Percentiles rank a stretch among this genome's conserved stretches.
Evolutionary conservation across 1,140 invertebrate species (phyloP).

Genomic region (Psilanteris sp.): DNA sequence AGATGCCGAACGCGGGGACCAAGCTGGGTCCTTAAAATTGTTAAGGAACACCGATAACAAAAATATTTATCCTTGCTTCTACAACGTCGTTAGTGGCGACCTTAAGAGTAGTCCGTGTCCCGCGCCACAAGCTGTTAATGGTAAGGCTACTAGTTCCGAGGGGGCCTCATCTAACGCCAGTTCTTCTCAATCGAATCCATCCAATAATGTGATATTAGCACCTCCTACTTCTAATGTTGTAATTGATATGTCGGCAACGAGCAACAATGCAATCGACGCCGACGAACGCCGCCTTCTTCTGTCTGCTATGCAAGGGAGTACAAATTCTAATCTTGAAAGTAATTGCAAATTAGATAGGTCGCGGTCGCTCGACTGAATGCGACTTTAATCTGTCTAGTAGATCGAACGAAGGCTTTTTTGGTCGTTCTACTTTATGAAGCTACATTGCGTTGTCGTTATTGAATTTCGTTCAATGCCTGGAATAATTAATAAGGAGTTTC

Average conservation of each 20-base stretch:
- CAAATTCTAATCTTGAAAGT: constrained; percentile 78
- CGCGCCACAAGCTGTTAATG: constrained; percentile 34
- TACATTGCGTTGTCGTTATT: not conserved
- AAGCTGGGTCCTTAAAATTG: constrained; percentile 66
- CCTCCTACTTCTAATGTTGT: constrained; percentile 68
- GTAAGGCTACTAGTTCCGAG: constrained; percentile 43
- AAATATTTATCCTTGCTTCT: constrained; percentile 33
- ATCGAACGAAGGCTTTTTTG: constrained; percentile 33
- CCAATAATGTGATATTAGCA: constrained; percentile 79
- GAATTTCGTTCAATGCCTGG: too few relatives aligned
- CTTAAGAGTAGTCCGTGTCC: constrained; percentile 41
- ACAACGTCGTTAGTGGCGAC: constrained; percentile 40
- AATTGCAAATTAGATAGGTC: constrained; percentile 78
- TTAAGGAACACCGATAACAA: constrained; percentile 20
- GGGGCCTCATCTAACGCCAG: constrained; percentile 54
- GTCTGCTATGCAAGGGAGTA: constrained; percentile 66
- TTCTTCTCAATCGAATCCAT: constrained; percentile 76
- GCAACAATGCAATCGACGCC: constrained; percentile 46
- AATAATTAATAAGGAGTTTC: too few relatives aligned
- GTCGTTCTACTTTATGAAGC: constrained; percentile 2
- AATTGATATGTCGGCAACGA: constrained; percentile 60
- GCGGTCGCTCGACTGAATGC: constrained; percentile 74
- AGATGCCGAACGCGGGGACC: constrained; percentile 29
- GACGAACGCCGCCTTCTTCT: constrained; percentile 62
- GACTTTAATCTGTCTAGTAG: constrained; percentile 23